Conservation (phyloP, 1,140 invertebrate genomes). For the Anoplophora glabripennis region DNA sequence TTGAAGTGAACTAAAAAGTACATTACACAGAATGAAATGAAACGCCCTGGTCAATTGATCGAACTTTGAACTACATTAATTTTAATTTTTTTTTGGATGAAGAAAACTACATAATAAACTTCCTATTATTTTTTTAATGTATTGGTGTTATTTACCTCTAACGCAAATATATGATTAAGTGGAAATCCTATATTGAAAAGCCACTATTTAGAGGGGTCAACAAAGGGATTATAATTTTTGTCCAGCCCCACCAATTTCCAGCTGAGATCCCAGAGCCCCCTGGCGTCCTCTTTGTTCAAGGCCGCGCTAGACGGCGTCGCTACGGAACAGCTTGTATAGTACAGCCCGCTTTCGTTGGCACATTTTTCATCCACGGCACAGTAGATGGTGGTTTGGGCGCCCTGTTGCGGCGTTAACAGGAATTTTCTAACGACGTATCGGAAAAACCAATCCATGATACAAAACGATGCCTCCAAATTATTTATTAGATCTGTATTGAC, state of each 20-base stretch:
- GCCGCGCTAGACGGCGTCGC: conserved; percentile 48
- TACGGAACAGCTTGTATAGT: conserved; percentile 58
- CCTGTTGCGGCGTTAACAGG: conserved; percentile 62
- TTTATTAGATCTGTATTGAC: conserved; percentile 72
- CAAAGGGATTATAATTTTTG: conserved; percentile 37
- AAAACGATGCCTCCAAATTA: conserved; percentile 56
- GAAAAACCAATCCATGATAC: conserved; percentile 47
- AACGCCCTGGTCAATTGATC: no score
- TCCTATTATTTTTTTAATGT: no score
- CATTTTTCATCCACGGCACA: conserved; percentile 69
- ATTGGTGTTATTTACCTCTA: no score
- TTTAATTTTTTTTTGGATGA: no score
- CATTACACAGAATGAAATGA: no score
- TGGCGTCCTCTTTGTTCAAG: conserved; percentile 54
- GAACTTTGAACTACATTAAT: no score
- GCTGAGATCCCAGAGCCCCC: conserved; percentile 73
- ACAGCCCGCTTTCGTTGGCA: conserved; percentile 60
- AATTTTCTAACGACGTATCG: conserved; percentile 38
- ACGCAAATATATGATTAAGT: no score
- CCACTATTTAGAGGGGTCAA: no score
- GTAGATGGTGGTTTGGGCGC: conserved; percentile 75
- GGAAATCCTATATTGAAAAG: no score
- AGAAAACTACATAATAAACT: no score
- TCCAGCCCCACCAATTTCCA: conserved; percentile 55
- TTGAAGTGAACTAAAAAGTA: no score